Evolutionary conservation across 2,113 vertebrate genomes (phyloP).

Genomic region (Engraulis encrasicolus): DNA sequence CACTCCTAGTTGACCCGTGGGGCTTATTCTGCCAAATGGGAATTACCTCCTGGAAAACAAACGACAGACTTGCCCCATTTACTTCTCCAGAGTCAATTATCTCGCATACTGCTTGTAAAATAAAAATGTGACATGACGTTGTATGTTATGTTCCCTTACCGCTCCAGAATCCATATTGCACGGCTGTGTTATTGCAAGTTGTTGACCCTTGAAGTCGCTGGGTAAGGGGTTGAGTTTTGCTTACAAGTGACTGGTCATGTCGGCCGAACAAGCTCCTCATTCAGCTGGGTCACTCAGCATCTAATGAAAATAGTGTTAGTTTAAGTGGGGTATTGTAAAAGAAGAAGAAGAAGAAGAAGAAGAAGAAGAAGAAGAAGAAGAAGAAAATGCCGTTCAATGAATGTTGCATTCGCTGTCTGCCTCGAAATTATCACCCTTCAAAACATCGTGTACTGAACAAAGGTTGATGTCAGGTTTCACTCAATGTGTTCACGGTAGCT

Average conservation of each 20-base stretch:
- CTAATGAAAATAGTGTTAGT: not conserved
- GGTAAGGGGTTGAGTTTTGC: not conserved
- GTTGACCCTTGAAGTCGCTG: not conserved
- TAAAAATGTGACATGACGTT: not conserved
- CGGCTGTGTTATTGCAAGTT: not conserved
- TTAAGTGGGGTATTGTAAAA: not conserved
- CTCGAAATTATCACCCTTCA: not conserved
- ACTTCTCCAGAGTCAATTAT: not conserved
- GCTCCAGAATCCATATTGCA: constrained; percentile 83
- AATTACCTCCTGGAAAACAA: constrained; percentile 78
- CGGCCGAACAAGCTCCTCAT: not conserved
- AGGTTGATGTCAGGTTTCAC: too few relatives aligned
- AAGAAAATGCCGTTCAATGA: not conserved
- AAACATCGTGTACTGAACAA: too few relatives aligned
- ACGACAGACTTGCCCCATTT: not conserved
- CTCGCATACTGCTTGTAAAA: not conserved
- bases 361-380: too few relatives aligned
- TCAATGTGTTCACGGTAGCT: not conserved
- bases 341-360: too few relatives aligned
- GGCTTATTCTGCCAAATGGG: constrained; percentile 99
- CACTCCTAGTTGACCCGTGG: constrained; percentile 90
- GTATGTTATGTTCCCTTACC: constrained; percentile 66
- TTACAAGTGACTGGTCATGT: not conserved
- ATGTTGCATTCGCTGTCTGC: not conserved
- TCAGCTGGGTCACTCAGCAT: not conserved